Base-by-base conservation (phyloP, 2,797 vertebrate species). In the Girardinus metallicus region DNA sequence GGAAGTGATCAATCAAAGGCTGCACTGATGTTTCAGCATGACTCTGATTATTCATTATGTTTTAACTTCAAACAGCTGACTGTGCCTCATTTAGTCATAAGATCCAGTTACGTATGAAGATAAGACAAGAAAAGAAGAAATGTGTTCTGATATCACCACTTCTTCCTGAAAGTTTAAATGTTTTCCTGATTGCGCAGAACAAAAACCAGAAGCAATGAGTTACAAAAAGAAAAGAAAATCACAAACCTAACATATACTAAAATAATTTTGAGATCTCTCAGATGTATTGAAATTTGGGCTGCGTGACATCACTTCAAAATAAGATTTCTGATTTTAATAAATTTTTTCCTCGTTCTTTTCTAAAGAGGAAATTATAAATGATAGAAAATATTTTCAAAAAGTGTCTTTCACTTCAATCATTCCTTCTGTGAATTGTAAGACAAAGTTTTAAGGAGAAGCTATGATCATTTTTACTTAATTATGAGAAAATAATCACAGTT, bases 1-100 rank as follows among this genome's bases (percentile, higher is more conserved):
- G n/a, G 8, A 78, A 79, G 73, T 53, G 2, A 68, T 2, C 29
- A 21, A 60, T 0, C 53, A 72, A 79, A 74, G 39, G 78, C 23
- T 16, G 31, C n/a, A 80, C 9, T 88, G 51, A 71, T 78, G 43
- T 34, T 11, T 60, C 47, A 66, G 75, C 73, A 53, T 83, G 77
- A 82, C 43, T 87, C 81, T 73, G 64, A 81, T 80, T 82, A 73
- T 73, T 75, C 4, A 86, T 66, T 74, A 76, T 75, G 26, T 71
- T 71, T 71, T 71, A 71, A 71, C 41, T 29, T 71, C 82, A 5
- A 76, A 26, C 53, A 44, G 55, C 73, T 57, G 47, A 80, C 70
- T 44, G 43, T 36, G 75, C 49, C 62, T 1, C 29, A 62, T 81
- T 74, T 46, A 78, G 18, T 70, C 29, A 72, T 71, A 71, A 71